Percentiles rank a stretch among this genome's conserved stretches.
Evolutionary conservation across 2,113 vertebrate genomes (phyloP).

Genomic region (Chitala chitala): DNA sequence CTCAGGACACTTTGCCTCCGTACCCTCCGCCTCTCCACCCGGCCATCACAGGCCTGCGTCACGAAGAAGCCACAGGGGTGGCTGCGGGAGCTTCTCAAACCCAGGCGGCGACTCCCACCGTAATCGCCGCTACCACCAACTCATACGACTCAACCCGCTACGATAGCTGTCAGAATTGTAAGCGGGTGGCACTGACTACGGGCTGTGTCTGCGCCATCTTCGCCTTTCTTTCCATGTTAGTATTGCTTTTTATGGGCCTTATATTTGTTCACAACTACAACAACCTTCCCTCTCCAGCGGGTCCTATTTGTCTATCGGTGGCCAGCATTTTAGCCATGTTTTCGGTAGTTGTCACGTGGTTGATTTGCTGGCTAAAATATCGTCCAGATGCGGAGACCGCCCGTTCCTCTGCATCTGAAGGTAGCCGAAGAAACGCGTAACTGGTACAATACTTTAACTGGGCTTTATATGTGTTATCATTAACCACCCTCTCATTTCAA

Average conservation of each 20-base stretch:
- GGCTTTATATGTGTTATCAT: background rate
- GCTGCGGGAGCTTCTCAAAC: slow-evolving; percentile 20
- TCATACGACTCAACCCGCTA: slow-evolving; percentile 37
- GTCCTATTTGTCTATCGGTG: slow-evolving; percentile 64
- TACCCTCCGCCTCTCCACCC: slow-evolving; percentile 31
- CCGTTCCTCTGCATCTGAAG: slow-evolving; percentile 14
- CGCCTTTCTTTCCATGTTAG: slow-evolving; percentile 68
- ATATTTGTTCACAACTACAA: slow-evolving; percentile 68
- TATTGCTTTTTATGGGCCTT: slow-evolving; percentile 67
- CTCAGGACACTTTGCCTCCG: slow-evolving; percentile 49
- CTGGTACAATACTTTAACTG: background rate
- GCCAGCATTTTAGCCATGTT: slow-evolving; percentile 68
- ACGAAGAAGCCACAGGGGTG: slow-evolving; percentile 1
- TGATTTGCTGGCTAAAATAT: slow-evolving; percentile 68
- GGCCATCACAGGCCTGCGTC: slow-evolving; percentile 8
- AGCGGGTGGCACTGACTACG: slow-evolving; percentile 60
- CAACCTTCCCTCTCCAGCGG: slow-evolving; percentile 58
- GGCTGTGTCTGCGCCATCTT: slow-evolving; percentile 68
- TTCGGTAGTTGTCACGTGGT: slow-evolving; percentile 68
- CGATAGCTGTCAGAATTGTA: slow-evolving; percentile 65
- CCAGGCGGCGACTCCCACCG: slow-evolving; percentile 1
- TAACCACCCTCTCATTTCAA: too few relatives aligned
- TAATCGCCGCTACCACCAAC: slow-evolving; percentile 31
- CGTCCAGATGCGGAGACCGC: slow-evolving; percentile 48
- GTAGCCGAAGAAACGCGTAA: slow-evolving; percentile 14